These are phyloP conservation scores for Bos indicus DNA, from an alignment of 2,113 vertebrate species.

Conservation along the genomic window DNA sequence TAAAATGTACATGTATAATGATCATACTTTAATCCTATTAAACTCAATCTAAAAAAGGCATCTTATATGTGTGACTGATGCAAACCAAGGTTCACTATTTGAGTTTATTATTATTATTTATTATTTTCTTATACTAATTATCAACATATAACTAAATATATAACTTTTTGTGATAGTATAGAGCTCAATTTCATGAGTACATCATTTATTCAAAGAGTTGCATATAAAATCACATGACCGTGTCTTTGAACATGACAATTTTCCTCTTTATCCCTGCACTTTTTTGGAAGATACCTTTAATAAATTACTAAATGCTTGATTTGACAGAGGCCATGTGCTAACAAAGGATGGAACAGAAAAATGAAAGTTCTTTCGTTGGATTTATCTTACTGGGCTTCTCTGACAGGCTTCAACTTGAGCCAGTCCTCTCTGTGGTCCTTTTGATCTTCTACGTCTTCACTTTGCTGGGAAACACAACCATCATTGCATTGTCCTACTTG, in stretches of 20 bases:
- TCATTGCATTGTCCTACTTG: background rate
- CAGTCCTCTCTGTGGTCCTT: background rate
- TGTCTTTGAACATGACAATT: background rate
- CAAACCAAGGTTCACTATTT: background rate
- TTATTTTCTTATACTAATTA: background rate
- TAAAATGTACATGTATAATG: background rate
- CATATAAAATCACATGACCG: too few relatives aligned
- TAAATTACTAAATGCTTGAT: background rate
- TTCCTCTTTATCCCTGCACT: background rate
- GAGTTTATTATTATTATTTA: background rate
- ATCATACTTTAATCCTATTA: background rate
- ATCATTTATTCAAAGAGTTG: background rate
- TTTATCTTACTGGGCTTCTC: conserved; percentile 38
- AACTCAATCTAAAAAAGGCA: background rate
- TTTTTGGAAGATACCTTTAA: background rate
- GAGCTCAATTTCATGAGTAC: too few relatives aligned
- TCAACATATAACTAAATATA: background rate
- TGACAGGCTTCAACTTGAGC: background rate
- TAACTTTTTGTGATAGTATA: background rate
- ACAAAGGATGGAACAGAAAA: background rate
- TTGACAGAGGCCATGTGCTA: background rate
- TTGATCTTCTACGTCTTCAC: background rate
- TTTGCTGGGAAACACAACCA: background rate
- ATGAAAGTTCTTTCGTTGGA: background rate
- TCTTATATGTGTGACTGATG: background rate